Conservation (phyloP, 30 jellyfish, hydroid and myxozoan species). For the Clytia hemisphaerica region DNA sequence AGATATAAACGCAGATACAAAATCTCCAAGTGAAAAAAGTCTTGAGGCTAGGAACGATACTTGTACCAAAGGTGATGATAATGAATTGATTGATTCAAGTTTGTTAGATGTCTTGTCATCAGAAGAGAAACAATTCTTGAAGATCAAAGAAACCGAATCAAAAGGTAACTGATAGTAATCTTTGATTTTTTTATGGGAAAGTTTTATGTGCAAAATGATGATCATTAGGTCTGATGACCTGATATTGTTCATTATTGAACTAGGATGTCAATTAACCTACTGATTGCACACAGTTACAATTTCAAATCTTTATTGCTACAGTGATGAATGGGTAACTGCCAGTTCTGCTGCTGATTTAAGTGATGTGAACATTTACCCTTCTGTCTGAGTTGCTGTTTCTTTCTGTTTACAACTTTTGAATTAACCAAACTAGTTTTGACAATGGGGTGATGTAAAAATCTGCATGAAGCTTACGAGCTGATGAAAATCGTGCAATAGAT, state of each 20-base stretch:
- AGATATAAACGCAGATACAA: not conserved
- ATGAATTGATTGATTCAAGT: not conserved
- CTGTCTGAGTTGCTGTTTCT: not conserved
- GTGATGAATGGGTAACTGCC: too few species aligned
- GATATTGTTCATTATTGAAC: not conserved
- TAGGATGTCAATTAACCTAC: slow-evolving; percentile 6
- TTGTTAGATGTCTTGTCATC: not conserved
- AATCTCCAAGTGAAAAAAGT: too few species aligned
- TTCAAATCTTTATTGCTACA: too few species aligned
- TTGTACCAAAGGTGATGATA: not conserved
- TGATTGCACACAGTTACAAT: too few species aligned
- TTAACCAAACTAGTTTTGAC: not conserved
- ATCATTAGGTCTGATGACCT: slow-evolving; percentile 37
- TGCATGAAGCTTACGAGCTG: slow-evolving; percentile 4
- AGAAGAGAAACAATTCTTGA: not conserved
- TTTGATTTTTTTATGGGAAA: not conserved
- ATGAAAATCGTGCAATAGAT: slow-evolving; percentile 17
- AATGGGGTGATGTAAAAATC: not conserved
- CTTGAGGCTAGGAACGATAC: not conserved
- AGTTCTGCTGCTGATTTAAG: not conserved
- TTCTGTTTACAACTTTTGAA: not conserved
- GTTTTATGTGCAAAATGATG: slow-evolving; percentile 9
- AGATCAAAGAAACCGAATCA: not conserved
- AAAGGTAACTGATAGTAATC: not conserved
- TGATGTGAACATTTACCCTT: not conserved